phyloP scores from a whole-genome alignment of 2,888 invertebrate species.

The Leptura quadrifasciata region DNA sequence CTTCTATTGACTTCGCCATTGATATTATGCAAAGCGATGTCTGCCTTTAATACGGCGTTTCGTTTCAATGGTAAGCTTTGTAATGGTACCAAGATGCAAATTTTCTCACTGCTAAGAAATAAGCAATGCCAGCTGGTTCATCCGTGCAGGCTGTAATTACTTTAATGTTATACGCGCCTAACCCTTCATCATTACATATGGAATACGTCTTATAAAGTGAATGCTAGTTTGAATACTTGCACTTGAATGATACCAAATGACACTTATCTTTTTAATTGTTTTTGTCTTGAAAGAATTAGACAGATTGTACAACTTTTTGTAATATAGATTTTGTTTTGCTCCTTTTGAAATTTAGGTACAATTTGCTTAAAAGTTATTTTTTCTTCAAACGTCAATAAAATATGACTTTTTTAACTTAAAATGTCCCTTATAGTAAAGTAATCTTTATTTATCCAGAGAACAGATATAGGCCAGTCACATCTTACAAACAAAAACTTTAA shows the following conservation, averaged over 20 bases:
- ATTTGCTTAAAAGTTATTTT: too few species aligned
- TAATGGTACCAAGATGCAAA: conserved; percentile 17
- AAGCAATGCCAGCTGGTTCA: conserved; percentile 7
- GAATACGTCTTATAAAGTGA: not conserved
- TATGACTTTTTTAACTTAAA: too few species aligned
- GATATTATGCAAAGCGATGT: conserved; percentile 30
- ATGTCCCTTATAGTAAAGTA: too few species aligned
- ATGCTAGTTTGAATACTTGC: not conserved
- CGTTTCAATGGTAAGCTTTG: not conserved
- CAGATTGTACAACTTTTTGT: too few species aligned
- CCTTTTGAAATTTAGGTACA: too few species aligned
- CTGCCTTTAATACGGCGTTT: conserved; percentile 20
- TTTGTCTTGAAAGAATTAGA: too few species aligned
- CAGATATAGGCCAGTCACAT: too few species aligned
- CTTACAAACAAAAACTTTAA: too few species aligned
- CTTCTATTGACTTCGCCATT: conserved; percentile 16
- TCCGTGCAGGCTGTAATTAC: conserved; percentile 7
- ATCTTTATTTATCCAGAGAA: too few species aligned
- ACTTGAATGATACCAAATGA: not conserved
- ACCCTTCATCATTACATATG: conserved; percentile 1
- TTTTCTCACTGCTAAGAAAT: not conserved
- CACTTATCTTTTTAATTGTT: not conserved
- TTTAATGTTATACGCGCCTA: conserved; percentile 2
- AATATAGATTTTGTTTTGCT: too few species aligned
- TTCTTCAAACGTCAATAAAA: too few species aligned